Base-by-base conservation (phyloP, 2,888 invertebrate genomes). In the Drosophila aldrichi region DNA sequence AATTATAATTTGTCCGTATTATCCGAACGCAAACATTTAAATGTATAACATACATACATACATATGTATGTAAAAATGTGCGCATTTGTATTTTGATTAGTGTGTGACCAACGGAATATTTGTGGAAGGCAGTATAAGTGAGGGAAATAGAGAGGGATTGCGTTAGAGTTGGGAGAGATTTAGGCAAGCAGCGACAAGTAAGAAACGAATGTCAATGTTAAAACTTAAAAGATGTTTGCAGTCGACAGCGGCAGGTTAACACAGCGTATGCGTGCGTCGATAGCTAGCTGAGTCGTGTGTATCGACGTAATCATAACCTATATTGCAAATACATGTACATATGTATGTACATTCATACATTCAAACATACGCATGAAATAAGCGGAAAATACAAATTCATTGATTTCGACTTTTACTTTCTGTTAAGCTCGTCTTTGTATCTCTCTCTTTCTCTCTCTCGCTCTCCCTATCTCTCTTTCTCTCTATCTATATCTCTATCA, bases 341-440 rank as follows among this genome's bases (percentile, higher is more conserved):
- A 22, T 22, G 40, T 40, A 41, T 41, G 41, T 18, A 18, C 18
- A 41, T 41, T 9, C 12, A 12, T 18, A 10, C 4, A 18, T 18
- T 2, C 4, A 18, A 8, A 18, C 2, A 10, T 43, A n/a, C 4
- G 12, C 20, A 43, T 43, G 12, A 12, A 20, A 65, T 22, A 40
- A 32, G 59, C 49, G 52, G 43, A 71, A 64, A 71, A 69, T 65
- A 62, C 34, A 64, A 75, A 70, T 82, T 86, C 29, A 77, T 79
- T 79, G 79, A 80, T 79, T 82, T 85, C 32, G 34, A 82, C 82
- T 83, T 86, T 84, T 84, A 82, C 80, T 87, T 81, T 73, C 72
- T 67, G 68, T 54, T 70, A 59, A 54, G 46, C 52, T 58, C 46
- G 44, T 52, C 44, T 54, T 62, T 49, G 41, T 43, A 4, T 20